Evolutionary conservation across 2,113 vertebrate genomes (phyloP), one percentile per base, ranked within the genome.

Genomic region (Phocoena phocoena): DNA sequence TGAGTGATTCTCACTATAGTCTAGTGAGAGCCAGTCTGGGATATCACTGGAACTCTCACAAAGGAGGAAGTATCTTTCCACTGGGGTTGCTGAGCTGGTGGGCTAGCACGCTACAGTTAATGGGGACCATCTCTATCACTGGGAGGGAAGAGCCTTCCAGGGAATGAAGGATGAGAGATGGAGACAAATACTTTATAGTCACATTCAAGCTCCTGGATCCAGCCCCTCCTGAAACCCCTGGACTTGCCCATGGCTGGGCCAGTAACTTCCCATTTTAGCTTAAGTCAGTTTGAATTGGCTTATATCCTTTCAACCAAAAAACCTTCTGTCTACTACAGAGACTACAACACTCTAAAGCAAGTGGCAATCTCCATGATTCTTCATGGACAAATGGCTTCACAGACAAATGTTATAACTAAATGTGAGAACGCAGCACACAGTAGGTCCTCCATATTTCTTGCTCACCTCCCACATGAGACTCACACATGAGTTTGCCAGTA

Each of bases 191-290:
- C 41, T 62, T 62, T 15, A 60, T 0, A 38, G 28, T 18, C 47
- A 44, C 3, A 47, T 14, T 47, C 3, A 1, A 47, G 31, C 47
- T 84, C 85, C 92, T 88, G 47, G 70, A 73, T 83, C 76, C n/a
- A 81, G 44, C 70, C 65, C 38, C 14, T 63, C 93, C 93, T 84
- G 74, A 88, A 88, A 93, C 41, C 41, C 89, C 55, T 55, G 21
- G 5, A 23, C 58, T 63, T 82, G 2, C 36, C 73, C 90, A 60
- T 28, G 17, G 4, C 21, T 10, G 8, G n/a, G 28, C 36, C 41
- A 33, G 20, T 41, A 62, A 85, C 79, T 83, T 89, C 21, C 62
- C 21, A 31, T 85, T 67, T 50, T 63, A 83, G 41, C 33, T 89
- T 83, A 88, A 6, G 3, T 84, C 63, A 33, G 38, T 74, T 47